Percentiles rank a stretch among this genome's conserved stretches.
Evolutionary conservation across 53 echinoderm and acorn worm species (phyloP).

Genomic region (Luidia sarsii): DNA sequence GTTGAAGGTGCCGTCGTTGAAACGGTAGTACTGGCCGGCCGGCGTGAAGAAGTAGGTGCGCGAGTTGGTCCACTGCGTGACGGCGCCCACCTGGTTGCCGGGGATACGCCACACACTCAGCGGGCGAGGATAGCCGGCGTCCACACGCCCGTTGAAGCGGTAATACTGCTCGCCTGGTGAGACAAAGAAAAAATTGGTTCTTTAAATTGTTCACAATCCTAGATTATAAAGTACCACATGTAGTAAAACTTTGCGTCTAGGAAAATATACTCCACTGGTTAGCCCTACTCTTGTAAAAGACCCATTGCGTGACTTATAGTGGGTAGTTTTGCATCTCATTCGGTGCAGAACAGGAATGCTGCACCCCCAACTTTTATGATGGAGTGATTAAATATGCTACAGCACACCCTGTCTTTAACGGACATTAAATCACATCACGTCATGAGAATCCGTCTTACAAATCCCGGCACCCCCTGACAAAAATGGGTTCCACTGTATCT

Average conservation of each 20-base stretch:
- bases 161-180: not conserved
- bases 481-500: too few species aligned
- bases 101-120: conserved; percentile 70
- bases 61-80: conserved; percentile 69
- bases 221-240: not conserved
- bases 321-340: too few species aligned
- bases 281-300: too few species aligned
- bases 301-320: too few species aligned
- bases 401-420: too few species aligned
- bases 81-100: conserved; percentile 60
- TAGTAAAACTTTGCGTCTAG: not conserved
- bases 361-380: too few species aligned
- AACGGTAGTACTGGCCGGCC: conserved; percentile 61
- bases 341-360: too few species aligned
- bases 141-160: conserved; percentile 5
- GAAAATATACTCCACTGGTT: not conserved
- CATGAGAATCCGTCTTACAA: too few species aligned
- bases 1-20: conserved; percentile 59
- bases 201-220: not conserved
- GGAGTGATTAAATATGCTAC: not conserved
- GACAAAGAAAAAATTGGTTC: not conserved
- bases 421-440: too few species aligned
- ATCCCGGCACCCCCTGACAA: too few species aligned
- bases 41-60: conserved; percentile 82
- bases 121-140: not conserved